Percentiles rank a stretch among this genome's conserved stretches.
Conservation (phyloP, 2,113 vertebrate species). For the Labeo catla region DNA sequence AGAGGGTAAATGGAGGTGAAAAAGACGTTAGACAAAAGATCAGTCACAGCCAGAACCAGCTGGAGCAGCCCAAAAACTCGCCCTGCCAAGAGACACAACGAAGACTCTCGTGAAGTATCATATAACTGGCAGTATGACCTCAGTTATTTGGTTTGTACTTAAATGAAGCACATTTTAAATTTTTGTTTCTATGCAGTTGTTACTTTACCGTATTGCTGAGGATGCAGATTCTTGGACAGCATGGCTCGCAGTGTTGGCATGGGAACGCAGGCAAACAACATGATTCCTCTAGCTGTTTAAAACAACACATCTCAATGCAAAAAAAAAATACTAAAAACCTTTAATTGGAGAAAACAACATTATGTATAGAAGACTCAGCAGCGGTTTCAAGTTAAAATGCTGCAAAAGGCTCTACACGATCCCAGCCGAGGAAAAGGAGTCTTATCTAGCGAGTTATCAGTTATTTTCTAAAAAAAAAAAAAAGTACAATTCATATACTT, state of each 20-base stretch:
- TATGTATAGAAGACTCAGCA: too few species aligned
- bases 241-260: constrained; percentile 66
- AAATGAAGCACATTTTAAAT: neutral
- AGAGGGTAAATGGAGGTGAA: constrained; percentile 61
- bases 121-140: neutral
- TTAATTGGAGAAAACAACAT: too few species aligned
- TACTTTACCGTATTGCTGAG: constrained; percentile 61
- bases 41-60: constrained; percentile 58
- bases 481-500: too few species aligned
- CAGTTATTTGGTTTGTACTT: neutral
- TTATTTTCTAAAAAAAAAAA: too few species aligned
- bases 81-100: constrained; percentile 46
- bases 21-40: constrained; percentile 56
- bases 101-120: neutral
- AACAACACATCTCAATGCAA: constrained; percentile 19
- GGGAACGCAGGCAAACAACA: constrained; percentile 69
- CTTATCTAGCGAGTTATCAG: too few species aligned
- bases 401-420: too few species aligned
- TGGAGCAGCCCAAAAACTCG: constrained; percentile 60
- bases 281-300: constrained; percentile 60
- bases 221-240: constrained; percentile 61
- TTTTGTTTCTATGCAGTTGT: neutral
- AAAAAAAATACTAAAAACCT: neutral
- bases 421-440: too few species aligned
- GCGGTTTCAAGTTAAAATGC: too few species aligned